phyloP scores from a whole-genome alignment of 35 echinoderm and acorn worm genomes.

The Apostichopus parvimensis region DNA sequence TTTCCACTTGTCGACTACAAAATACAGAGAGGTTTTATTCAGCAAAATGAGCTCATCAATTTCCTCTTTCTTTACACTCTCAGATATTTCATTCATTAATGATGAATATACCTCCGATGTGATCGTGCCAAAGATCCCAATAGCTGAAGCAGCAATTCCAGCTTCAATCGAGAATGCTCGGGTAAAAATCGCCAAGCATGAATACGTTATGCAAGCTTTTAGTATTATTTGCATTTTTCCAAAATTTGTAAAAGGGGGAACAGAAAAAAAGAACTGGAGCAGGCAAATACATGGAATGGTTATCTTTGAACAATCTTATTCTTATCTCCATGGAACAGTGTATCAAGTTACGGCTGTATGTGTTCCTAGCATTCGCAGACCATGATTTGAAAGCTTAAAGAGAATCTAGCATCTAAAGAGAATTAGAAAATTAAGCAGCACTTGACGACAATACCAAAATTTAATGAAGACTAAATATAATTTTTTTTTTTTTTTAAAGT shows the following conservation, averaged over 20 bases:
- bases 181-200: neutral
- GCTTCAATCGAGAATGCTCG: neutral
- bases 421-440: too few species aligned
- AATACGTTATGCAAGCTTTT: neutral
- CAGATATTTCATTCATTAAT: neutral
- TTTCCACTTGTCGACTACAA: too few species aligned
- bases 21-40: too few species aligned
- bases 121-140: neutral
- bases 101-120: neutral
- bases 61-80: neutral
- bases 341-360: neutral
- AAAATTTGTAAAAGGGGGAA: neutral
- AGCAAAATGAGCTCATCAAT: neutral
- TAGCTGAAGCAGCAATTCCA: neutral
- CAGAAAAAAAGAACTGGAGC: neutral
- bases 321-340: neutral
- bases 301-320: neutral
- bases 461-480: too few species aligned
- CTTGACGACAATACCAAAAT: too few species aligned
- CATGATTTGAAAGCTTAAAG: too few species aligned
- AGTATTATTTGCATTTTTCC: neutral
- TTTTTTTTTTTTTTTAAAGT: too few species aligned
- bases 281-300: neutral
- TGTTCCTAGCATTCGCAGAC: neutral
- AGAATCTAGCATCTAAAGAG: too few species aligned